These are phyloP conservation scores for Omphaloscelis lunosa DNA, from an alignment of 2,888 invertebrate genomes.

Conservation along the genomic window DNA sequence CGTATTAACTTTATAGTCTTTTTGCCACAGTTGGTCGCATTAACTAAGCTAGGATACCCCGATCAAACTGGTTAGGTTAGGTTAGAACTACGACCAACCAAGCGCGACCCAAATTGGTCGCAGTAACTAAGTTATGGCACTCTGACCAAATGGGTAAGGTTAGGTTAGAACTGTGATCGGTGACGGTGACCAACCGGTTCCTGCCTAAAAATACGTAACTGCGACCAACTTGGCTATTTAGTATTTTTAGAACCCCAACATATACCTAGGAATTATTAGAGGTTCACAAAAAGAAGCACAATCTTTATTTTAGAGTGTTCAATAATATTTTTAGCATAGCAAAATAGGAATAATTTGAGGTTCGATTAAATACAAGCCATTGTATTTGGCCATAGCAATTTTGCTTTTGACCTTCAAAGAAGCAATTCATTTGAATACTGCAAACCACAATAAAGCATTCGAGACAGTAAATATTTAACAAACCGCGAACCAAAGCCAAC, in stretches of 20 bases:
- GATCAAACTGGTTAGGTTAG: background rate
- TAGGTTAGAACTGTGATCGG: too few relatives aligned
- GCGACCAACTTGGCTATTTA: too few relatives aligned
- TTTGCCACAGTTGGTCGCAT: too few relatives aligned
- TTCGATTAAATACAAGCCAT: background rate
- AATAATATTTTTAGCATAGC: background rate
- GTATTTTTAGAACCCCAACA: background rate
- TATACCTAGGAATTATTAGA: background rate
- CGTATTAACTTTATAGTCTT: too few relatives aligned
- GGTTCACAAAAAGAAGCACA: background rate
- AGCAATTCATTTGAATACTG: conserved; percentile 21
- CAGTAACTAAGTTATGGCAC: too few relatives aligned
- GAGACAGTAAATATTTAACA: conserved; percentile 21
- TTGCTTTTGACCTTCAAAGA: background rate
- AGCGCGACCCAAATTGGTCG: too few relatives aligned
- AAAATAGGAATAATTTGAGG: background rate
- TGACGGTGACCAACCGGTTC: too few relatives aligned
- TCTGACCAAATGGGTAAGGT: too few relatives aligned
- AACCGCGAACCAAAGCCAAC: conserved; percentile 13
- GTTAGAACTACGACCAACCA: too few relatives aligned
- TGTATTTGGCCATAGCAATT: background rate
- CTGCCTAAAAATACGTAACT: too few relatives aligned
- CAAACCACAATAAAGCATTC: conserved; percentile 11
- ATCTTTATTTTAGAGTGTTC: background rate
- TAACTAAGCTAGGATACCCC: too few relatives aligned